Evolutionary conservation across 2,113 vertebrate species (phyloP), one percentile per base, ranked within the genome.

Genomic region (rat (Rattus norvegicus)): DNA sequence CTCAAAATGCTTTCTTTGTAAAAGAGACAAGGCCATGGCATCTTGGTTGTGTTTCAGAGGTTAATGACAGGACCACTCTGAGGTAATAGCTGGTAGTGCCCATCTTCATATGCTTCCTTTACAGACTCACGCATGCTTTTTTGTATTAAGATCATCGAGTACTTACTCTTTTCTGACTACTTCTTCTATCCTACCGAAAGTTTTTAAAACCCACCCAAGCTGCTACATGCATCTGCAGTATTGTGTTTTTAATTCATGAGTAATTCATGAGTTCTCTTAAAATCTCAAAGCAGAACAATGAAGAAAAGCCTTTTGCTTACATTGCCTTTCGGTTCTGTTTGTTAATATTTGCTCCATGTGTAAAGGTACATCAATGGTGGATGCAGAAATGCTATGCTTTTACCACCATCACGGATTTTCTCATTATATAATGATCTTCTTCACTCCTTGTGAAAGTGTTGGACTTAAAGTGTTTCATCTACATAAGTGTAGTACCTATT

Each of bases 231-330:
- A 33, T 63, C 52, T 33, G 36, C 17, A 59, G 4, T 28, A 0
- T 47, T 52, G 39, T 80, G 24, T 83, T 83, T 93, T 84, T 87
- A 54, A 70, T 70, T 56, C n/a, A 11, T 90, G 19, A 73, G 39
- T 80, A 56, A n/a, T n/a, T n/a, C n/a, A n/a, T n/a, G n/a, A n/a
- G 39, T 61, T 28, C 63, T 88, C 80, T 94, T 56, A 88, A 70
- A 47, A 8, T 81, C 22, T 24, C 61, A 72, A 39, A 93, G 67
- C 3, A 49, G 3, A 72, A 63, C 47, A 49, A 0, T 30, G 3
- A 80, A 7, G 20, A 49, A 69, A 80, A 88, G 6, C 39, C 69
- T 20, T 61, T 70, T n/a, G 36, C 72, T 87, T 47, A 1, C 30
- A 59, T 16, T 79, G 24, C 20, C n/a, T 80, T 89, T 61, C 22